Evolutionary conservation across 2,888 invertebrate genomes (phyloP).

Genomic region (Stenichneumon culpator): DNA sequence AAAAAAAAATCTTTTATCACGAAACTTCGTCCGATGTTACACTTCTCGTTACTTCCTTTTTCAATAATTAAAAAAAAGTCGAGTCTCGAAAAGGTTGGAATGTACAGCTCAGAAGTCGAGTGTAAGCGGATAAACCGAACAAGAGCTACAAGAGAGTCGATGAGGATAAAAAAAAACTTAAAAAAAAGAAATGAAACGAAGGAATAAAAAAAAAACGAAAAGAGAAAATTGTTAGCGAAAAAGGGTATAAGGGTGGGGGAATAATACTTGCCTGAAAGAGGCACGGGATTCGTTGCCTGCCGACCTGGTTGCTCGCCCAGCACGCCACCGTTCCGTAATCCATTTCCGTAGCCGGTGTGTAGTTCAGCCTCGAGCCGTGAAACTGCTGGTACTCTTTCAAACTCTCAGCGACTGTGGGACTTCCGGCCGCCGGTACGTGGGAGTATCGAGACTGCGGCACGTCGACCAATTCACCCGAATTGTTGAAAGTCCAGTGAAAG

Average conservation of each 20-base stretch:
- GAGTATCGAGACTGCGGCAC: conserved; percentile 88
- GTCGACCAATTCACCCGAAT: conserved; percentile 94
- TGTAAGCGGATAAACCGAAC: conserved; percentile 13
- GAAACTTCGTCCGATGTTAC: not conserved
- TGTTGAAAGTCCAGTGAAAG: conserved; percentile 97
- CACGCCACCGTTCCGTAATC: conserved; percentile 96
- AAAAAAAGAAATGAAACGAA: conserved; percentile 23
- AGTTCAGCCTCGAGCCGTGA: conserved; percentile 91
- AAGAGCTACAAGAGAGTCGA: not conserved
- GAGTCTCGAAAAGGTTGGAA: not conserved
- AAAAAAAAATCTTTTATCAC: not conserved
- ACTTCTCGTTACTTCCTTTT: not conserved
- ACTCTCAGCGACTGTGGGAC: conserved; percentile 79
- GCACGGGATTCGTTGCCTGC: conserved; percentile 93
- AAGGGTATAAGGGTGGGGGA: conserved; percentile 10
- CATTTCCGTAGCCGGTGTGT: conserved; percentile 94
- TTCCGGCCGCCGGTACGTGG: conserved; percentile 76
- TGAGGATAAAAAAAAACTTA: conserved; percentile 27
- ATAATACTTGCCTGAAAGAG: conserved; percentile 90
- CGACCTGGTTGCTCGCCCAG: conserved; percentile 94
- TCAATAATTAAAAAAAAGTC: not conserved
- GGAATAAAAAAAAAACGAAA: conserved; percentile 31
- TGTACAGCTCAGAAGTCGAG: not conserved
- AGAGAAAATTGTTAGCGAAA: conserved; percentile 26
- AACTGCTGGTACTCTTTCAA: conserved; percentile 82